These are phyloP conservation scores for Clarias platycephalus DNA, from an alignment of 2,797 vertebrate species.

Conservation along the genomic window DNA sequence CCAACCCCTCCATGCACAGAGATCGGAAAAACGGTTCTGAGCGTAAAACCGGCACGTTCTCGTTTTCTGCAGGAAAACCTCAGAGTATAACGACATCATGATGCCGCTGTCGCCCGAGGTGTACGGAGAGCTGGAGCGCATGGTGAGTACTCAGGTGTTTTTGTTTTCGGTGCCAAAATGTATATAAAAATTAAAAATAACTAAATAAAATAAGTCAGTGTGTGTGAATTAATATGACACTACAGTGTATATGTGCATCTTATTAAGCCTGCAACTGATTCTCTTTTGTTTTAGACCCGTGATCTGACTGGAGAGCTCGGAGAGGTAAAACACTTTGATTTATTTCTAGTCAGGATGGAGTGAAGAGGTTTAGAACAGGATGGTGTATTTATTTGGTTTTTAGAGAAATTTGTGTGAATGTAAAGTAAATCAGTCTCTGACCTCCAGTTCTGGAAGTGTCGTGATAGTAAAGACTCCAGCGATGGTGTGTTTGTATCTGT, in stretches of 20 bases:
- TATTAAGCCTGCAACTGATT: not conserved
- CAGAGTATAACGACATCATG: constrained; percentile 78
- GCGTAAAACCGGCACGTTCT: not conserved
- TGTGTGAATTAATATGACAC: too few species aligned
- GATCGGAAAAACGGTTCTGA: not conserved
- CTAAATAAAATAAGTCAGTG: too few species aligned
- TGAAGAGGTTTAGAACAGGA: too few species aligned
- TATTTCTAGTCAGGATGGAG: too few species aligned
- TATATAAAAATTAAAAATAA: too few species aligned
- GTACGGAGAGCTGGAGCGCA: constrained; percentile 77
- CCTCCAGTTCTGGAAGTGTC: too few species aligned
- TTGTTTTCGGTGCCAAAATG: too few species aligned
- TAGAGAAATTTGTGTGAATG: not conserved
- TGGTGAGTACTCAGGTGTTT: constrained; percentile 68
- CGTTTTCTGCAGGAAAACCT: constrained; percentile 70
- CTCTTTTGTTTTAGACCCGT: constrained; percentile 13
- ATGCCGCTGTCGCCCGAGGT: constrained; percentile 90
- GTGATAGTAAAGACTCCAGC: too few species aligned
- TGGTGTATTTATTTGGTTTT: not conserved
- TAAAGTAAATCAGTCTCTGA: too few species aligned
- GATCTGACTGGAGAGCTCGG: constrained; percentile 21
- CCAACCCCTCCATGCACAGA: not conserved
- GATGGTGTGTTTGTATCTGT: too few species aligned
- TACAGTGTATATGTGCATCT: too few species aligned
- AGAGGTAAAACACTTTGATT: constrained; percentile 20